These are phyloP conservation scores for Anthrax anthrax DNA, from an alignment of 2,888 invertebrate genomes.

Conservation along the genomic window DNA sequence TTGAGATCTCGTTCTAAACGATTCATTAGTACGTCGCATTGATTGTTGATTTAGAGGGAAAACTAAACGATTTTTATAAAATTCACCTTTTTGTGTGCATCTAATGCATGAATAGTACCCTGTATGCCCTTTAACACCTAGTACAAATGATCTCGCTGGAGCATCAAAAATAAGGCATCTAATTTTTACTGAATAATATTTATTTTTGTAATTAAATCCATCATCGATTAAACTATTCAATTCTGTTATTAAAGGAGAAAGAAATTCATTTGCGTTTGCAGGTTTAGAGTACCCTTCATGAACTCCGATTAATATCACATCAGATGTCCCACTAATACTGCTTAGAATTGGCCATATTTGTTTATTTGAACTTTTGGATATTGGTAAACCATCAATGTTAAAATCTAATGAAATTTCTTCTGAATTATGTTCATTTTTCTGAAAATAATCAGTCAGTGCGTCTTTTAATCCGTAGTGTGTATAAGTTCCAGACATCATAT, in stretches of 20 bases:
- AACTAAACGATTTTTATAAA: neutral
- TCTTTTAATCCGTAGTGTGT: too few relatives aligned
- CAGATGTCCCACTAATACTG: neutral
- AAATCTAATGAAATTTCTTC: neutral
- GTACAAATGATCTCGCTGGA: slow-evolving; percentile 1
- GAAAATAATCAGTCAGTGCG: too few relatives aligned
- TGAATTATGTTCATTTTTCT: too few relatives aligned
- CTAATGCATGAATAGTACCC: neutral
- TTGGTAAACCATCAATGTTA: slow-evolving; percentile 2
- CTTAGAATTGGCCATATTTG: slow-evolving; percentile 2
- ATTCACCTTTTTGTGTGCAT: neutral
- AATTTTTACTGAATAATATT: neutral
- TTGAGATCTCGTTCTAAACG: neutral
- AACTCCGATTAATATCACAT: neutral
- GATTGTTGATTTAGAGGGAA: neutral
- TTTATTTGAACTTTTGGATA: slow-evolving; percentile 1
- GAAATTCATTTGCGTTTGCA: too few relatives aligned
- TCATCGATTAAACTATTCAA: neutral
- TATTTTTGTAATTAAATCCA: neutral
- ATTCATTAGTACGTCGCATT: slow-evolving; percentile 1
- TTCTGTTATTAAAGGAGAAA: too few relatives aligned
- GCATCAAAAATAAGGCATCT: neutral
- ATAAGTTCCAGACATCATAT: too few relatives aligned
- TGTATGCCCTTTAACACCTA: neutral
- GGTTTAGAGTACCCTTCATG: neutral